Conservation (phyloP, 37 sponge, comb jelly and placozoan species). For the Eunapius fragilis region DNA sequence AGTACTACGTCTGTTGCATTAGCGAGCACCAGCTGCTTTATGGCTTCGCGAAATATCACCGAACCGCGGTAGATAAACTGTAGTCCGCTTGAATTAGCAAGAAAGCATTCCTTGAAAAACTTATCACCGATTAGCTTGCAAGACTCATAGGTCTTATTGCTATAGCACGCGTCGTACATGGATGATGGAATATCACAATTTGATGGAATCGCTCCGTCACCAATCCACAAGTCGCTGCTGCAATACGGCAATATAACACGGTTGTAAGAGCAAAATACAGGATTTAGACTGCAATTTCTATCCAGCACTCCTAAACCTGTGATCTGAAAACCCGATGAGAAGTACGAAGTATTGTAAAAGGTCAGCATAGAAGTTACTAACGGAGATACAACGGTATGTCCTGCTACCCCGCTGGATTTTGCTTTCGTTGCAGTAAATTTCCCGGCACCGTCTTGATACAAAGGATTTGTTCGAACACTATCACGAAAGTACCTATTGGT, state of each 20-base stretch:
- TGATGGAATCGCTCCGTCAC: background rate
- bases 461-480: background rate
- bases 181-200: background rate
- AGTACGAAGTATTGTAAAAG: background rate
- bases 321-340: background rate
- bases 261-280: constrained; percentile 26
- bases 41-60: constrained; percentile 47
- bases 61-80: constrained; percentile 80
- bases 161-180: background rate
- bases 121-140: background rate
- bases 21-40: constrained; percentile 24
- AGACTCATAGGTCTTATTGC: background rate
- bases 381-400: background rate
- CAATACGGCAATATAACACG: constrained; percentile 68
- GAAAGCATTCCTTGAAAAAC: constrained; percentile 8
- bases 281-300: constrained; percentile 12
- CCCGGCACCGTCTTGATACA: background rate
- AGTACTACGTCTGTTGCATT: constrained; percentile 56
- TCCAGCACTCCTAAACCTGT: constrained; percentile 24
- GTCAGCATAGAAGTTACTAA: constrained; percentile 38
- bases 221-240: constrained; percentile 70
- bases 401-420: background rate
- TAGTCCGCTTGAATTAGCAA: background rate
- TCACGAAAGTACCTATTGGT: constrained; percentile 7
- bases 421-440: background rate